These are phyloP conservation scores for Hydropsyche tenuis DNA, from an alignment of 1,140 invertebrate genomes.

Conservation along the genomic window DNA sequence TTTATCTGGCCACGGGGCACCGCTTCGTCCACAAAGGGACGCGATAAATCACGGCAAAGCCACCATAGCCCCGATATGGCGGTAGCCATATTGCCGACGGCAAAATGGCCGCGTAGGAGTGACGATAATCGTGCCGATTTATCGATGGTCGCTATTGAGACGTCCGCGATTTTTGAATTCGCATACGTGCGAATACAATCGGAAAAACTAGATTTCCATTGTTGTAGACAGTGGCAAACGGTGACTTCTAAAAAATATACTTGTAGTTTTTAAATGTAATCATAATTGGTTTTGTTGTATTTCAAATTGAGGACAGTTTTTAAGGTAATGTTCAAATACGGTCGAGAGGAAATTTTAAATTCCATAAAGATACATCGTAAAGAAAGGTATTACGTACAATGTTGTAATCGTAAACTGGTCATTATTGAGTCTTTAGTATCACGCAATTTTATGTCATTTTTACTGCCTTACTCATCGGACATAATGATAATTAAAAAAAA, in stretches of 20 bases:
- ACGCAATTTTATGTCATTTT: slow-evolving; percentile 18
- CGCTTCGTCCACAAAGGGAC: neutral
- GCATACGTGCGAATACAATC: too few species aligned
- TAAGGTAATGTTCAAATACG: too few species aligned
- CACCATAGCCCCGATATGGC: slow-evolving; percentile 1
- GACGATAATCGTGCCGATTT: slow-evolving; percentile 22
- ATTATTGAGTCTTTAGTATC: neutral
- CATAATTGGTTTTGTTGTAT: too few species aligned
- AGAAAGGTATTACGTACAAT: too few species aligned
- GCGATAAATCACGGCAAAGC: slow-evolving; percentile 7
- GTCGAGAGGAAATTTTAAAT: too few species aligned
- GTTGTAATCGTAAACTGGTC: too few species aligned
- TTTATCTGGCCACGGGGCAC: slow-evolving; percentile 4
- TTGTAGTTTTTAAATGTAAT: too few species aligned
- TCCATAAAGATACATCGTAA: too few species aligned
- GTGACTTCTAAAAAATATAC: too few species aligned
- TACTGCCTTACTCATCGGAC: neutral
- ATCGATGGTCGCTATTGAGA: slow-evolving; percentile 17
- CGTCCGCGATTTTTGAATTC: neutral
- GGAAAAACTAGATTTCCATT: too few species aligned
- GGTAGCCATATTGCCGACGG: neutral
- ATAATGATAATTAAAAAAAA: slow-evolving; percentile 20
- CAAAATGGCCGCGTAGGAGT: slow-evolving; percentile 5
- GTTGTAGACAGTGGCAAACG: too few species aligned
- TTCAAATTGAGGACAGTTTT: too few species aligned